phyloP scores from a whole-genome alignment of 2,888 invertebrate species.

The Andrena minutula region DNA sequence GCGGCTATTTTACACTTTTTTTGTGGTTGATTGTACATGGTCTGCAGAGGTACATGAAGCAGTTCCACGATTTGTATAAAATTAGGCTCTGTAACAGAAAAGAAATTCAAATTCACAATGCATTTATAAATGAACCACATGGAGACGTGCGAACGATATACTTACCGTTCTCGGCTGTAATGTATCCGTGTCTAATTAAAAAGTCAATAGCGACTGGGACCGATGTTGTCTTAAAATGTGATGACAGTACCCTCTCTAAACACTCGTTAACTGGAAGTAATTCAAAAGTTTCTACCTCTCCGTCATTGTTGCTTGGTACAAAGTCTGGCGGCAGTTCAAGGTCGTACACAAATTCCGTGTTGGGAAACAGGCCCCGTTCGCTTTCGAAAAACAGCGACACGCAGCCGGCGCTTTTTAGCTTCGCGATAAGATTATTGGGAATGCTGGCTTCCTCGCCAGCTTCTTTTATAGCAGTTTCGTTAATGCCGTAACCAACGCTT shows the following conservation, averaged over 20 bases:
- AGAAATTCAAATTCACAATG: slow-evolving; percentile 28
- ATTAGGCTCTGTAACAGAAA: slow-evolving; percentile 90
- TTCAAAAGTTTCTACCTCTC: slow-evolving; percentile 97
- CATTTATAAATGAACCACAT: neutral
- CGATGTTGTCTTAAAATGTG: slow-evolving; percentile 97
- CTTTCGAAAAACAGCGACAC: slow-evolving; percentile 97
- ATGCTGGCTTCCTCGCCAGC: slow-evolving; percentile 98
- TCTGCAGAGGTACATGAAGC: slow-evolving; percentile 94
- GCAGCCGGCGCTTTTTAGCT: slow-evolving; percentile 91
- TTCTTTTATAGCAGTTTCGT: slow-evolving; percentile 96
- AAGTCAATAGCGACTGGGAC: slow-evolving; percentile 96
- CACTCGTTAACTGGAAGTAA: slow-evolving; percentile 93
- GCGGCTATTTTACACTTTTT: slow-evolving; percentile 84
- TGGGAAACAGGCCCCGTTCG: slow-evolving; percentile 96
- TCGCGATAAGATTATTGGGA: slow-evolving; percentile 91
- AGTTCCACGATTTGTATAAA: slow-evolving; percentile 94
- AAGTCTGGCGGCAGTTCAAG: slow-evolving; percentile 96
- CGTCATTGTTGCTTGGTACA: slow-evolving; percentile 96
- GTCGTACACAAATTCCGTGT: slow-evolving; percentile 97
- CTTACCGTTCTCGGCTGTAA: slow-evolving; percentile 95
- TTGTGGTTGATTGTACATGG: slow-evolving; percentile 89
- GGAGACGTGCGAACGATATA: neutral
- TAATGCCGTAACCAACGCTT: slow-evolving; percentile 94
- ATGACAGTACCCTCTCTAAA: slow-evolving; percentile 91
- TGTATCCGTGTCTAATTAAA: slow-evolving; percentile 95